Percentiles rank a stretch among this genome's conserved stretches.
Evolutionary conservation across 2,113 vertebrate genomes (phyloP).

Genomic region (Alectura lathami): DNA sequence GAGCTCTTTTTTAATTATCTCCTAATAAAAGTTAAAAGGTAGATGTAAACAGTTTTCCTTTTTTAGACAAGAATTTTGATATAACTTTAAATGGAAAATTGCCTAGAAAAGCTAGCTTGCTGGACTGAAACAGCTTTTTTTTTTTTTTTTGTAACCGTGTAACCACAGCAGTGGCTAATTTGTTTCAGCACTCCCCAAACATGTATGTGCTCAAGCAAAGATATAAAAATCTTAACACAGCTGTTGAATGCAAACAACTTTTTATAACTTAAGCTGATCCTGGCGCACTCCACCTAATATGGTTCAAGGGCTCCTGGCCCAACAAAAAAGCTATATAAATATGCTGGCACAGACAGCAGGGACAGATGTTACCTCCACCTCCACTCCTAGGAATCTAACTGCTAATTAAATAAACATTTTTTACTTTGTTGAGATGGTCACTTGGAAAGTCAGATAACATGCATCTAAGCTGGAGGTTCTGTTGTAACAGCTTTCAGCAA

Average conservation of each 20-base stretch:
- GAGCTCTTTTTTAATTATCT: not conserved
- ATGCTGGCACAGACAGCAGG: not conserved
- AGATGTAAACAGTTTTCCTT: not conserved
- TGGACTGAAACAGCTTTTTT: not conserved
- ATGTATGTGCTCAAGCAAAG: not conserved
- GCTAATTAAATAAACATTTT: slow-evolving; percentile 21
- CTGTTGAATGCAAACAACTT: slow-evolving; percentile 22
- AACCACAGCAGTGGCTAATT: slow-evolving; percentile 23
- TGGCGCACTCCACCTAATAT: not conserved
- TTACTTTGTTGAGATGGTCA: not conserved
- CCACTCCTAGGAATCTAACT: not conserved
- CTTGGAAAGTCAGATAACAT: not conserved
- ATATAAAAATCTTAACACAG: slow-evolving; percentile 28
- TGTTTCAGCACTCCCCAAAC: slow-evolving; percentile 40
- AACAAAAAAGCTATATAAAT: not conserved
- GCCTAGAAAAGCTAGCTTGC: not conserved
- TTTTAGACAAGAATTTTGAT: not conserved
- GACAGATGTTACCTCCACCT: not conserved
- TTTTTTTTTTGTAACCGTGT: not conserved
- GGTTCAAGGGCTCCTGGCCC: slow-evolving; percentile 23
- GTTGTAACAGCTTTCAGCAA: not conserved
- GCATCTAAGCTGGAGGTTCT: not conserved
- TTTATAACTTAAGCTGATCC: slow-evolving; percentile 30
- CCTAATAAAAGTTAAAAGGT: not conserved
- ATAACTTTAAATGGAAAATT: not conserved